phyloP scores from a whole-genome alignment of 2,888 invertebrate genomes.

The Silvanus unidentatus region DNA sequence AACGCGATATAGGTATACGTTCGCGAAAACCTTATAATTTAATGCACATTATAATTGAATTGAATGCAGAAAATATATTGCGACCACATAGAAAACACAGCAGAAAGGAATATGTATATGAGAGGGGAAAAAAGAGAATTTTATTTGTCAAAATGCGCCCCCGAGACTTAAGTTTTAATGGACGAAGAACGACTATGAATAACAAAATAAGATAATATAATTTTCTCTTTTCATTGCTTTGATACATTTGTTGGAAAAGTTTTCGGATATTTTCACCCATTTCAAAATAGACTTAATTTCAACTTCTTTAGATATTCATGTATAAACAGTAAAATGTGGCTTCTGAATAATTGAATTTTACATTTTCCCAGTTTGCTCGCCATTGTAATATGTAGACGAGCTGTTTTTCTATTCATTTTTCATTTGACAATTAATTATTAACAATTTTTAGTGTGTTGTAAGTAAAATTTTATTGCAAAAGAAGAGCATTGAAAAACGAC shows the following conservation, averaged over 20 bases:
- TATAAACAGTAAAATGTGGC: conserved; percentile 3
- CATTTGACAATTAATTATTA: too few relatives aligned
- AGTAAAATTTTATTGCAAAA: too few relatives aligned
- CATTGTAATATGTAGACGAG: too few relatives aligned
- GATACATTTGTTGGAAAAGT: conserved; percentile 23
- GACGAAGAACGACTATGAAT: conserved; percentile 38
- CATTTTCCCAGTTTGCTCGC: not conserved
- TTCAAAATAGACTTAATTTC: conserved; percentile 12
- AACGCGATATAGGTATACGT: too few relatives aligned
- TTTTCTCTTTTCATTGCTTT: conserved; percentile 33
- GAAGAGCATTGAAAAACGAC: too few relatives aligned
- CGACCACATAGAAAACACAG: conserved; percentile 2
- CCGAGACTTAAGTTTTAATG: conserved; percentile 39
- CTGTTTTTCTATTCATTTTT: too few relatives aligned
- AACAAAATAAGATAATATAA: conserved; percentile 40
- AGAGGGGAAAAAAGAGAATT: too few relatives aligned
- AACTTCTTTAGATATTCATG: conserved; percentile 1
- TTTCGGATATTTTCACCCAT: conserved; percentile 11
- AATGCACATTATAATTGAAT: too few relatives aligned
- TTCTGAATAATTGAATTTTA: conserved; percentile 8
- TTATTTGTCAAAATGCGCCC: conserved; percentile 39
- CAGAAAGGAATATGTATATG: too few relatives aligned
- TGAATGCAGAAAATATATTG: too few relatives aligned
- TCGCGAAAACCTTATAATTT: too few relatives aligned
- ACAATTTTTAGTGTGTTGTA: too few relatives aligned